A percentile compares a stretch with the other conserved stretches of the same genome.
Conservation (phyloP, 1,140 invertebrate species). For the Lucilia cuprina region DNA sequence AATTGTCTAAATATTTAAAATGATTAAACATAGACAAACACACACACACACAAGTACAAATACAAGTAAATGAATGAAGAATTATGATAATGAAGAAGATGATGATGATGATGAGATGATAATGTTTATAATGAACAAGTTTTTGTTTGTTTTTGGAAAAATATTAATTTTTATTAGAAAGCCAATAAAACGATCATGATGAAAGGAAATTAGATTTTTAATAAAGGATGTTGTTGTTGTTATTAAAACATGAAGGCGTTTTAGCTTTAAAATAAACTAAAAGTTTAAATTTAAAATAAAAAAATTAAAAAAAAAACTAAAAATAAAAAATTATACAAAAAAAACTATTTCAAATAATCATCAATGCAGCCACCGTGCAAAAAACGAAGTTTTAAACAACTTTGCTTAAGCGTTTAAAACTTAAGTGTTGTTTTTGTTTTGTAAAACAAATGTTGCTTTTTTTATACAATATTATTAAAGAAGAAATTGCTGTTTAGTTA, state of each 20-base stretch:
- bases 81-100: not conserved
- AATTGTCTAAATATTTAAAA: not conserved
- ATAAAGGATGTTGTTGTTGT: too few species aligned
- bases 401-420: too few species aligned
- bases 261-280: not conserved
- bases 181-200: too few species aligned
- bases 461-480: too few species aligned
- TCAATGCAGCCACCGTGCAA: conserved; percentile 25
- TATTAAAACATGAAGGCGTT: not conserved
- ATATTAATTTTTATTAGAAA: too few species aligned
- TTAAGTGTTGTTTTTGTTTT: too few species aligned
- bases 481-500: not conserved
- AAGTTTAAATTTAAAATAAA: not conserved
- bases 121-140: not conserved
- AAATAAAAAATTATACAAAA: not conserved
- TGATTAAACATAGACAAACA: not conserved
- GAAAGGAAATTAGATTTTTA: too few species aligned
- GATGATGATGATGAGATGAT: not conserved
- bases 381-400: not conserved
- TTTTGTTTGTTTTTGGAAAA: too few species aligned
- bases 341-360: not conserved
- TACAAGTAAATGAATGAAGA: not conserved
- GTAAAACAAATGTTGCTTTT: too few species aligned
- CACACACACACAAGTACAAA: not conserved
- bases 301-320: not conserved